phyloP scores from a whole-genome alignment of 2,888 invertebrate genomes.

The Dinocampus coccinellae region DNA sequence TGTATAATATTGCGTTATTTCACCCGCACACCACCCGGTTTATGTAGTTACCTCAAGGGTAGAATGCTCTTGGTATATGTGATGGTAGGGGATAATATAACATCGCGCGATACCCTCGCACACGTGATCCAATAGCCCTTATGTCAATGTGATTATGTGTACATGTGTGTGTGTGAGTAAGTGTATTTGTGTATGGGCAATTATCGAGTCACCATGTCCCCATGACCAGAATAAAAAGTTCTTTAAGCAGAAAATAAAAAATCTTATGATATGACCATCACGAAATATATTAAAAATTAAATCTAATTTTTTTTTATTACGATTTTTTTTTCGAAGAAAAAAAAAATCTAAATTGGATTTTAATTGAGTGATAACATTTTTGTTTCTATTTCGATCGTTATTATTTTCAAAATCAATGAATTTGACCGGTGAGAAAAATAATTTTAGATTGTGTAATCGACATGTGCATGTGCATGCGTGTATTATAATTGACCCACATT shows the following conservation, averaged over 20 bases:
- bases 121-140: neutral
- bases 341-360: too few species aligned
- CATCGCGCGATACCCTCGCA: neutral
- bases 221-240: neutral
- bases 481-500: constrained; percentile 1
- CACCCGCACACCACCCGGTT: neutral
- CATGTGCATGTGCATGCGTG: too few species aligned
- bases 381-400: neutral
- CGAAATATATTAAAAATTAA: neutral
- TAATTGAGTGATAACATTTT: neutral
- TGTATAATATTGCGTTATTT: neutral
- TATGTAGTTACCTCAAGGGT: neutral
- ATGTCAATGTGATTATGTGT: too few species aligned
- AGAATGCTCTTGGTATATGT: neutral
- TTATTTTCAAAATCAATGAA: neutral
- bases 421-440: too few species aligned
- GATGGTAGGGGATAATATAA: neutral
- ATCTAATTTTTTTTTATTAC: neutral
- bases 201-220: neutral
- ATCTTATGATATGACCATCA: neutral
- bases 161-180: neutral
- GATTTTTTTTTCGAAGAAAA: too few species aligned
- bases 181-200: neutral
- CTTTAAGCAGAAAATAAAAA: neutral
- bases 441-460: too few species aligned